Base-by-base conservation (phyloP, 2,888 invertebrate genomes). In the Ophion ventricosus region DNA sequence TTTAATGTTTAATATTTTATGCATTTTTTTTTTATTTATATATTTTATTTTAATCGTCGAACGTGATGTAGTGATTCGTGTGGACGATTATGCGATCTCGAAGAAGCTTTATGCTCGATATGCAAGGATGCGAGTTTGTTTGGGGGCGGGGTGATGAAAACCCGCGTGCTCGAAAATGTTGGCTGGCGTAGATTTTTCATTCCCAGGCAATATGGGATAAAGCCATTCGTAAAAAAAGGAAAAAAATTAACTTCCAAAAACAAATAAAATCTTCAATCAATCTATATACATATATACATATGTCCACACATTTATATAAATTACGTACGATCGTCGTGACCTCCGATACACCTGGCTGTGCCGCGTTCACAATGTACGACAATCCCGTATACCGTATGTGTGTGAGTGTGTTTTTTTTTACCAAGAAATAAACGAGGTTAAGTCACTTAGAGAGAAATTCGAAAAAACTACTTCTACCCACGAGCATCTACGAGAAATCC, bases 301-400 rank as follows among this genome's bases (percentile, higher is more conserved):
- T 20, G 57, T 57, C 14, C 23, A 57, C 23, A 57, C 63, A 54
- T 43, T 75, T 72, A 25, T 70, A 75, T 79, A 89, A 88, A 87
- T 91, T 92, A 93, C 93, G 91, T 93, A 93, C 92, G 86, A 88
- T 85, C 89, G 88, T 84, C 90, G 75, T 89, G 87, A 90, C 89
- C 91, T 83, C 87, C 90, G 87, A 93, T 86, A 88, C 93, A 92
- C 87, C 89, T 92, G 87, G 91, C 93, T 93, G 90, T 87, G 88
- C 69, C 70, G 85, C 85, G 87, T 49, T 49, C 76, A 69, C 84
- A 85, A 83, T 88, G 83, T 72, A 57, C 75, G 61, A 81, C 64
- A 76, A 81, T 80, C 80, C 80, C 70, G 80, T 66, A 72, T 56
- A 83, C 59, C 74, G 82, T 26, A 49, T 73, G 57, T 49, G 49